Conservation (phyloP, 2,888 invertebrate genomes). For the Chaitophorus viminalis region DNA sequence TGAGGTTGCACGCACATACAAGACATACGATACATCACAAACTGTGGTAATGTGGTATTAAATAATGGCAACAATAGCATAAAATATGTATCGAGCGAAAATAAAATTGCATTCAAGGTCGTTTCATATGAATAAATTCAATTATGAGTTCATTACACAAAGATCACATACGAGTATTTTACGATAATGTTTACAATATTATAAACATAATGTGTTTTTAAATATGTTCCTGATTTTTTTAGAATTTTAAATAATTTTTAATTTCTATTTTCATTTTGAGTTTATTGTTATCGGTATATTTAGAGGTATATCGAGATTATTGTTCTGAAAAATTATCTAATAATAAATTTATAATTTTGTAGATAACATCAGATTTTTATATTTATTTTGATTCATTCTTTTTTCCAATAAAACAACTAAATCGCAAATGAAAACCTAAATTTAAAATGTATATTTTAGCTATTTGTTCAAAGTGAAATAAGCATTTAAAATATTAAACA, state of each 20-base stretch:
- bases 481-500: too few species aligned
- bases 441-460: too few species aligned
- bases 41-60: neutral
- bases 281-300: too few species aligned
- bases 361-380: too few species aligned
- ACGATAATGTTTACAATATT: neutral
- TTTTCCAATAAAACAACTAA: too few species aligned
- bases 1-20: neutral
- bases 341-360: too few species aligned
- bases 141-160: slow-evolving; percentile 11
- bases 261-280: too few species aligned
- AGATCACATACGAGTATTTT: neutral
- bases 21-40: neutral
- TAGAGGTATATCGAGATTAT: too few species aligned
- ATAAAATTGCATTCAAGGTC: slow-evolving; percentile 31
- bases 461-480: too few species aligned
- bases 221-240: neutral
- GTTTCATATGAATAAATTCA: slow-evolving; percentile 8
- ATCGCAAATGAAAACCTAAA: too few species aligned
- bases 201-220: neutral
- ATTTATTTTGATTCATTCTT: too few species aligned
- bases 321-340: too few species aligned
- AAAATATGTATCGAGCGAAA: slow-evolving; percentile 14
- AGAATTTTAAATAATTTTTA: neutral
- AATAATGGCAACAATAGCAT: neutral